Evolutionary conservation across 1,140 invertebrate genomes (phyloP).

Genomic region (Aphelenchoides besseyi): DNA sequence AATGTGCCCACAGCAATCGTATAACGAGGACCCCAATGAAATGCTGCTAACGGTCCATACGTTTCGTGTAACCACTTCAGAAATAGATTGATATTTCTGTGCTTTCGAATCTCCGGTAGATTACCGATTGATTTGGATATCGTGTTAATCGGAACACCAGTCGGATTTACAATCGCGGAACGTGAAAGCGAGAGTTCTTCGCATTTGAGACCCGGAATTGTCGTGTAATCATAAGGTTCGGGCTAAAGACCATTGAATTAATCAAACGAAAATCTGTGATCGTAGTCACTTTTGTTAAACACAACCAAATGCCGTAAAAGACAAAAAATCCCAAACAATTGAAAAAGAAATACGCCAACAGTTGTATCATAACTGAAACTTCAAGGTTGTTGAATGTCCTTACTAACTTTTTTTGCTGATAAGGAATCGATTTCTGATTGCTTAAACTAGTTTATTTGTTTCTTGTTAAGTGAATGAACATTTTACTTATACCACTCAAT

Average conservation of each 20-base stretch:
- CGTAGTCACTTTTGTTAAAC: constrained; percentile 15
- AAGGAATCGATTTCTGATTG: too few relatives aligned
- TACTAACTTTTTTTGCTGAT: too few relatives aligned
- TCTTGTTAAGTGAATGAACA: too few relatives aligned
- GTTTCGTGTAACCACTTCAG: not conserved
- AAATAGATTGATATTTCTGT: not conserved
- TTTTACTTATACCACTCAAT: too few relatives aligned
- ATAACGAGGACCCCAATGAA: constrained; percentile 16
- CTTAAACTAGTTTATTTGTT: too few relatives aligned
- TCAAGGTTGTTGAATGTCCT: too few relatives aligned
- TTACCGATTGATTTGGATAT: constrained; percentile 15
- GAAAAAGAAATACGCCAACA: constrained; percentile 21
- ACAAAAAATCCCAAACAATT: constrained; percentile 27
- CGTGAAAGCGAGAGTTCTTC: constrained; percentile 14
- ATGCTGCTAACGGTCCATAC: not conserved
- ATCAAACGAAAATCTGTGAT: not conserved
- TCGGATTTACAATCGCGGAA: constrained; percentile 2
- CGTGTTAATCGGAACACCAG: not conserved
- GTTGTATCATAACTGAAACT: constrained; percentile 20
- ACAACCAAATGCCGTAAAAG: constrained; percentile 23
- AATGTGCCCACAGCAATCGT: not conserved
- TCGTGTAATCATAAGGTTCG: constrained; percentile 26
- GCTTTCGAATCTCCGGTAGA: constrained; percentile 15
- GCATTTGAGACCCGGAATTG: constrained; percentile 26
- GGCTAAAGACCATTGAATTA: constrained; percentile 10